These are phyloP conservation scores for Melanophora roralis DNA, from an alignment of 2,888 invertebrate species.

Conservation along the genomic window DNA sequence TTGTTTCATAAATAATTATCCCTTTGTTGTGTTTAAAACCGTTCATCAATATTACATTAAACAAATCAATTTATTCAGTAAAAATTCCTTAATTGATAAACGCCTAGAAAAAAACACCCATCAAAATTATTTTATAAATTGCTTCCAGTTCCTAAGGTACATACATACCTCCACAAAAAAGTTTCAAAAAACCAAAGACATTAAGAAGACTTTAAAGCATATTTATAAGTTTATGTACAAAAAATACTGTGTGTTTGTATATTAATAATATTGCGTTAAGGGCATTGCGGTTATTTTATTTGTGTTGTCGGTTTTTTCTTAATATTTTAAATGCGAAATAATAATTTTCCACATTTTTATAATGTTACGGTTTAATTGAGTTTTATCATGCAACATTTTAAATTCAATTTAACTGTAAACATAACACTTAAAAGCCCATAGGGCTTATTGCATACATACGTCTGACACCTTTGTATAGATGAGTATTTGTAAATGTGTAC, in stretches of 20 bases:
- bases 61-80: conserved; percentile 58
- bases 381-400: conserved; percentile 71
- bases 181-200: neutral
- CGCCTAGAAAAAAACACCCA: conserved; percentile 48
- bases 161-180: neutral
- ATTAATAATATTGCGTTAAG: neutral
- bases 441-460: conserved; percentile 12
- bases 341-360: conserved; percentile 56
- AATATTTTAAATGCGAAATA: conserved; percentile 16
- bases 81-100: conserved; percentile 51
- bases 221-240: neutral
- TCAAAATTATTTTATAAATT: conserved; percentile 3
- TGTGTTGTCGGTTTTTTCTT: conserved; percentile 8
- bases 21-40: neutral
- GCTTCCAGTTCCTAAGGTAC: neutral
- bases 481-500: neutral
- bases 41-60: conserved; percentile 38
- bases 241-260: neutral
- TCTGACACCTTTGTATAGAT: neutral
- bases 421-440: conserved; percentile 67
- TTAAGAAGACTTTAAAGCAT: no score
- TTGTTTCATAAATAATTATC: neutral
- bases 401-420: conserved; percentile 73
- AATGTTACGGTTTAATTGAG: conserved; percentile 59
- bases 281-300: conserved; percentile 27